Evolutionary conservation across 2,113 vertebrate species (phyloP), one percentile per base, ranked within the genome.

Genomic region (Barbus barbus): DNA sequence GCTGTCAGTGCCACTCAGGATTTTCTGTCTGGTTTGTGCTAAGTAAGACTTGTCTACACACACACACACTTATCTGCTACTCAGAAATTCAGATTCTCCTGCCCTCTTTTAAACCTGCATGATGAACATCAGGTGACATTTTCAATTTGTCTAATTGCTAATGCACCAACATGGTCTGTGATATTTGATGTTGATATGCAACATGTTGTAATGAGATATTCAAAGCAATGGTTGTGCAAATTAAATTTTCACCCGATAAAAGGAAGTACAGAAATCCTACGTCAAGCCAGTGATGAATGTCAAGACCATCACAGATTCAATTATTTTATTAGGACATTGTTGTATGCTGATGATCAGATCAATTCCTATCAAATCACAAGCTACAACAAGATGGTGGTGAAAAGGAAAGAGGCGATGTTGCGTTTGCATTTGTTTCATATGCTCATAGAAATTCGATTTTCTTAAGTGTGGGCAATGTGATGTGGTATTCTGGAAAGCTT

Each of bases 181-280:
- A 65, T 87, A 61, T 26, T 72, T 60, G 69, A 87, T 46, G 16
- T 14, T 14, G 58, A 44, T 18, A 44, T 53, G 41, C 33, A 31
- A 69, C 13, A 28, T 67, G 61, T 14, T 69, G 48, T 74, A 84
- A 82, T 72, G 63, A 56, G 41, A 61, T 82, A 33, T 74, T 80
- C 38, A 73, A 63, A 74, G 41, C 41, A 81, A 81, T 24, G 24
- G 22, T 53, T 44, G 77, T 38, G 63, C 24, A 73, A 67, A 41
- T 41, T 1, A 9, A 41, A 85, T 83, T 83, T 38, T 80, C 56
- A 72, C 61, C 26, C 3, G 12, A 69, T 67, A 81, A 71, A 81
- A 53, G 46, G 1, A 48, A 44, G 44, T 24, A 80, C 18, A 3
- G 26, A 78, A 87, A 82, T 81, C 51, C 73, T 24, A 67, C 9